Base-by-base conservation (phyloP, 1,140 invertebrate genomes). In the Diploscapter pachys region DNA sequence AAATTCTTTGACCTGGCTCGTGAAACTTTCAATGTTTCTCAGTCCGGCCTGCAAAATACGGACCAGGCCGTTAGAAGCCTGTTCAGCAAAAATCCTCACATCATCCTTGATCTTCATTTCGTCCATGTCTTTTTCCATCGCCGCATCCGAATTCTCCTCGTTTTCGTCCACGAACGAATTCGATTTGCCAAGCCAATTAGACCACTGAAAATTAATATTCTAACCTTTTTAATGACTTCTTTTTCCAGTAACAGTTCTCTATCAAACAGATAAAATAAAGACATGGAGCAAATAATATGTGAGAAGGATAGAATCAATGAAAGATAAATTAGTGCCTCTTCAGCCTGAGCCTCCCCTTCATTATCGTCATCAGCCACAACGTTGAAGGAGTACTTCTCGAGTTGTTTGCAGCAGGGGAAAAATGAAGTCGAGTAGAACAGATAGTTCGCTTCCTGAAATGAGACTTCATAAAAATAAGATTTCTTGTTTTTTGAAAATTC, bases 381-480 rank as follows among this genome's bases (percentile, higher is more conserved):
- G 56, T 9, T 13, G 59, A 79, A 79, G n/a, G 51, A 54, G 51
- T 81, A 51, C 50, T 49, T 57, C 51, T 79, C 78, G 5, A 73
- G 55, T 55, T 63, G 63, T 66, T 63, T 59, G 50, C 78, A 78
- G 61, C 78, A 79, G 11, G 49, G 11, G 52, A 76, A 70, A 8
- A 49, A 13, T 4, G 63, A 49, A 63, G 9, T 68, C 8, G 6
- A 49, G 49, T 82, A 82, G 65, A 83, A 82, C n/a, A 77, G 69
- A 74, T 73, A 83, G 48, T 82, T 82, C 4, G 81, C 81, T 64
- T 83, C 80, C 76, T 82, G 59, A 80, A 62, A 31, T 31, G 62
- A 31, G 51, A 31, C 52, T 76, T 3, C 53, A 63, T 51, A 51
- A 57, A 0, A 54, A 55, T 6, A 55, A 50, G 2, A 51, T 59